A percentile compares a stretch with the other conserved stretches of the same genome.
Evolutionary conservation across 2,797 vertebrate species (phyloP).

Genomic region (Melanotaenia maccullochi): DNA sequence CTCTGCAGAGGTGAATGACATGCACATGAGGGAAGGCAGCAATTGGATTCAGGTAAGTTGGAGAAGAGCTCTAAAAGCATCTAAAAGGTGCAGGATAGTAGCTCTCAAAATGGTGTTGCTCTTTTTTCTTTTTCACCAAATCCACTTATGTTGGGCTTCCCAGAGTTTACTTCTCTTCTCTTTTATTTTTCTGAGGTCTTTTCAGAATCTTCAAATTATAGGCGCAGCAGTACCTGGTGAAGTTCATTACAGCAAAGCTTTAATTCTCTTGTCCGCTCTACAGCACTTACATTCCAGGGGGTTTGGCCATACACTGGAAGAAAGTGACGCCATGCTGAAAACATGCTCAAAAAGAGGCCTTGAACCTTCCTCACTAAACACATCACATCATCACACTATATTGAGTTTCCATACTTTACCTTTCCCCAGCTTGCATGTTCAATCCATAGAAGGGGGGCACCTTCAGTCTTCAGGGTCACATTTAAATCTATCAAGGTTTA

Average conservation of each 20-base stretch:
- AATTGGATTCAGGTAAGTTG: too few relatives aligned
- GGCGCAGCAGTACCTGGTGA: conserved; percentile 14
- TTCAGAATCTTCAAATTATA: conserved; percentile 1
- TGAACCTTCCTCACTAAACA: conserved; percentile 57
- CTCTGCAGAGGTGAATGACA: too few relatives aligned
- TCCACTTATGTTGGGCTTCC: background rate
- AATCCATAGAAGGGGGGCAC: conserved; percentile 25
- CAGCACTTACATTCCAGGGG: conserved; percentile 29
- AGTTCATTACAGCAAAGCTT: conserved; percentile 1
- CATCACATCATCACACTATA: conserved; percentile 68
- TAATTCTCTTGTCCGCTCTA: conserved; percentile 11
- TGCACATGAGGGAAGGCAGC: too few relatives aligned
- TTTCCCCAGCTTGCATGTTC: conserved; percentile 40
- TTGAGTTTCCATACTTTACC: conserved; percentile 58
- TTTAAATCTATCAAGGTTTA: conserved; percentile 30
- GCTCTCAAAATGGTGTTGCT: background rate
- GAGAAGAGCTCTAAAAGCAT: too few relatives aligned
- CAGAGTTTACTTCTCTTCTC: background rate
- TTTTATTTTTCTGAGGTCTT: background rate
- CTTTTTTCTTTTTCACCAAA: too few relatives aligned
- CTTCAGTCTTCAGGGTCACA: conserved; percentile 7
- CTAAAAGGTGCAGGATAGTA: too few relatives aligned
- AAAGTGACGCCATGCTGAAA: conserved; percentile 68
- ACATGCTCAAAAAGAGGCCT: conserved; percentile 47
- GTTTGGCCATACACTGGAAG: conserved; percentile 37